A percentile compares a stretch with the other conserved stretches of the same genome.
Evolutionary conservation across 2,113 vertebrate species (phyloP).

Genomic region (Panurus biarmicus): DNA sequence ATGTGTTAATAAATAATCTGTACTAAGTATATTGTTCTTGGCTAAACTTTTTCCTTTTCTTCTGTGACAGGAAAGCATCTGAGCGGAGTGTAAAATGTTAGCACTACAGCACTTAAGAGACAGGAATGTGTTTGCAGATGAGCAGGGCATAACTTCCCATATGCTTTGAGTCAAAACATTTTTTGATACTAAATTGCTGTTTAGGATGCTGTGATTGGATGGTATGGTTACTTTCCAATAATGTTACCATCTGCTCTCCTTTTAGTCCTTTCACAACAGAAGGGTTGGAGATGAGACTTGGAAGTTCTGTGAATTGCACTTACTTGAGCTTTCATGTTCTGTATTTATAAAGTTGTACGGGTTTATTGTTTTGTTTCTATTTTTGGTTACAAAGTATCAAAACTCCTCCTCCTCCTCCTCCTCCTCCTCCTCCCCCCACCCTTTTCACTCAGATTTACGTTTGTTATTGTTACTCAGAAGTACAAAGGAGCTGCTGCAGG

Average conservation of each 20-base stretch:
- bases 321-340: neutral
- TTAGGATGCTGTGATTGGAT: neutral
- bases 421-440: too few species aligned
- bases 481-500: neutral
- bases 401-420: too few species aligned
- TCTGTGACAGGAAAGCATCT: accelerated
- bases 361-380: neutral
- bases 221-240: neutral
- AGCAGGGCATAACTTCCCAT: neutral
- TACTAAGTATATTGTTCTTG: neutral
- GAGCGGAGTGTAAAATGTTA: accelerated
- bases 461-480: neutral
- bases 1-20: neutral
- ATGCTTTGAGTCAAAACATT: neutral
- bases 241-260: neutral
- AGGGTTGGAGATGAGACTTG: neutral
- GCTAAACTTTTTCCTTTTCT: neutral
- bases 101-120: neutral
- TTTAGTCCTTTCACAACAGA: neutral
- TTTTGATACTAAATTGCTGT: neutral
- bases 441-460: neutral
- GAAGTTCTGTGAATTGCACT: neutral
- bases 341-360: accelerated
- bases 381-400: neutral
- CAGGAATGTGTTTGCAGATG: neutral